Conservation (phyloP, 2,113 vertebrate species). For the Merops nubicus region DNA sequence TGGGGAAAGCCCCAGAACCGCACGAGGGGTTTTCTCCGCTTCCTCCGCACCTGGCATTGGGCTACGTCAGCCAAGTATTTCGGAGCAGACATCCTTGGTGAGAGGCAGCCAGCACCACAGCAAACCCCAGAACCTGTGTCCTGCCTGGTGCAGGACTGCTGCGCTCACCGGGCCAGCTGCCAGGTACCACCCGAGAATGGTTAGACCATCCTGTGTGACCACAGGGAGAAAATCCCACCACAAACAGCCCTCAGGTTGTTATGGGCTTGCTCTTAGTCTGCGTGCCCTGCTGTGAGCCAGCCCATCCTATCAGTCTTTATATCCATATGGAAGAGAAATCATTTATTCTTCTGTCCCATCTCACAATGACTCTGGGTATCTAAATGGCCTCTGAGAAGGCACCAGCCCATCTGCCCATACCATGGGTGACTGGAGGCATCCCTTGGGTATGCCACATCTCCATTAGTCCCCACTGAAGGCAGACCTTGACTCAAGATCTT, state of each 20-base stretch:
- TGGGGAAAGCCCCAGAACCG: background rate
- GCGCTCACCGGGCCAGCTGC: background rate
- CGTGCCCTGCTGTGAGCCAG: background rate
- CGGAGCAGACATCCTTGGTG: background rate
- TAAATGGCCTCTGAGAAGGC: background rate
- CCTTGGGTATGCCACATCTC: background rate
- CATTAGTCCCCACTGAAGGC: background rate
- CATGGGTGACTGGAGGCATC: background rate
- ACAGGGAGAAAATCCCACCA: background rate
- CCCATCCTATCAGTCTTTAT: background rate
- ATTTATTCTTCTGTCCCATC: background rate
- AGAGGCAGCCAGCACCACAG: accelerated
- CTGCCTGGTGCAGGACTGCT: background rate
- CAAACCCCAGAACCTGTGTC: background rate
- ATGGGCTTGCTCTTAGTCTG: background rate
- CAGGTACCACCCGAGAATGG: background rate
- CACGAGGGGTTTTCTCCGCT: background rate
- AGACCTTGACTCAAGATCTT: background rate
- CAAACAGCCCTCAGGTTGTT: background rate
- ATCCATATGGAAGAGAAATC: background rate
- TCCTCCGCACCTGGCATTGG: background rate
- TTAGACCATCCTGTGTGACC: accelerated
- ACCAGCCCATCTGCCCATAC: background rate
- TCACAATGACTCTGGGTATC: background rate
- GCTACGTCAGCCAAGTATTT: background rate